These are phyloP conservation scores for Lerista edwardsae DNA, from an alignment of 2,797 vertebrate species.

Conservation along the genomic window DNA sequence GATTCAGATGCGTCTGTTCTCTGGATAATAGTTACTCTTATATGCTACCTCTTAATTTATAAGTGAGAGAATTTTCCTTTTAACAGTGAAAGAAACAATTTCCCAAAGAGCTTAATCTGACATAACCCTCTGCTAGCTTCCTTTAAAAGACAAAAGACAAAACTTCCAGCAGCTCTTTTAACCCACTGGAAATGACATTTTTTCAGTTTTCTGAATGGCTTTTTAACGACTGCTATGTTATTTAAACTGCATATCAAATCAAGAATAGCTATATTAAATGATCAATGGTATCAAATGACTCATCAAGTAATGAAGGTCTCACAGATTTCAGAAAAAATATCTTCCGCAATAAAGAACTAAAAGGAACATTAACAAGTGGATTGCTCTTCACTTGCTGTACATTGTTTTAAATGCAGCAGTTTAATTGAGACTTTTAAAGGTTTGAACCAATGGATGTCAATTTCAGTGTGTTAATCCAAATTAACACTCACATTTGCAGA, in stretches of 20 bases:
- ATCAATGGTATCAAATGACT: rapidly evolving
- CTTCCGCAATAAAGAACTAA: not conserved
- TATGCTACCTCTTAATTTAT: conserved; percentile 14
- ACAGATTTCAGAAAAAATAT: not conserved
- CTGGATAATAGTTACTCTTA: conserved; percentile 10
- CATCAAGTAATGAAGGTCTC: not conserved
- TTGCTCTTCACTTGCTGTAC: not conserved
- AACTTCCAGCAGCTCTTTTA: conserved; percentile 24
- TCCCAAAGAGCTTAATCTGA: conserved; percentile 24
- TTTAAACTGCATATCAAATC: conserved; percentile 19
- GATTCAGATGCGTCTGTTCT: conserved; percentile 30
- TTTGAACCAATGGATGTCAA: not conserved
- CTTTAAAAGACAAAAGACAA: not conserved
- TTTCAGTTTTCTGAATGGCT: not conserved
- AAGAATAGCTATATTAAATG: not conserved
- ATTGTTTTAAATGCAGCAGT: not conserved
- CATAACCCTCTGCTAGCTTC: not conserved
- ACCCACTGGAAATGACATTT: not conserved
- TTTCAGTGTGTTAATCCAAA: not conserved
- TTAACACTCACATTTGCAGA: not conserved
- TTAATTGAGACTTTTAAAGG: not conserved
- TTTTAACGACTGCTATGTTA: not conserved
- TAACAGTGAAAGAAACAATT: conserved; percentile 26
- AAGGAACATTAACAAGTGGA: not conserved
- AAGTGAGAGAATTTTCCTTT: not conserved